Evolutionary conservation across 2,888 invertebrate genomes (phyloP), one percentile per base, ranked within the genome.

Genomic region (Chirona hameri): DNA sequence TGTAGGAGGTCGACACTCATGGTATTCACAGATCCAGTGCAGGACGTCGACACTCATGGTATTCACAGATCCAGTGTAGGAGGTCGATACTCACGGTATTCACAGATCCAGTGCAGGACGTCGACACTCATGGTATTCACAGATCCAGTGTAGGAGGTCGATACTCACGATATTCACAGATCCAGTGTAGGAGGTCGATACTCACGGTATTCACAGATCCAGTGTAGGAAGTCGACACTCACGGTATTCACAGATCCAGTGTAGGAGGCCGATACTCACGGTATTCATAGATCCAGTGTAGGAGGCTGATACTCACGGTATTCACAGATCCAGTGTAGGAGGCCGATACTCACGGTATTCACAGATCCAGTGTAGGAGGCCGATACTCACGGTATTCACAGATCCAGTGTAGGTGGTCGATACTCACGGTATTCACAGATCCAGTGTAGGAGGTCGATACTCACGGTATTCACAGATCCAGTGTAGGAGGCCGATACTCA

Each of bases 351-450:
- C 90, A 95, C 95, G 92, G 90, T 94, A 87, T 89, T 96, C 95
- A 89, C 97, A 97, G 87, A 97, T 94, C 93, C 96, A 97, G 89
- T 95, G 95, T 83, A 96, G 90, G 87, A 96, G 96, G 89, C 97
- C 96, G 83, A 97, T 91, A 91, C 93, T 92, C 90, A 95, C 95
- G 92, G 90, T 94, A 87, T 89, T 96, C 95, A 89, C 97, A 97
- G 87, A 97, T 94, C 93, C 96, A 97, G 89, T 95, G 95, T 83
- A 96, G 90, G 87, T 96, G 96, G 89, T 97, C 96, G 83, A 97
- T 91, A 91, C 93, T 92, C 90, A 95, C 95, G 92, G 90, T 94
- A 87, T 89, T 96, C 95, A 89, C 97, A 97, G 87, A 97, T 94
- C 93, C 96, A 97, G 89, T 95, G 95, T 83, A 96, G 90, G 87